Evolutionary conservation across 2,113 vertebrate species (phyloP), one percentile per base, ranked within the genome.

Genomic region (Chaenocephalus aceratus): DNA sequence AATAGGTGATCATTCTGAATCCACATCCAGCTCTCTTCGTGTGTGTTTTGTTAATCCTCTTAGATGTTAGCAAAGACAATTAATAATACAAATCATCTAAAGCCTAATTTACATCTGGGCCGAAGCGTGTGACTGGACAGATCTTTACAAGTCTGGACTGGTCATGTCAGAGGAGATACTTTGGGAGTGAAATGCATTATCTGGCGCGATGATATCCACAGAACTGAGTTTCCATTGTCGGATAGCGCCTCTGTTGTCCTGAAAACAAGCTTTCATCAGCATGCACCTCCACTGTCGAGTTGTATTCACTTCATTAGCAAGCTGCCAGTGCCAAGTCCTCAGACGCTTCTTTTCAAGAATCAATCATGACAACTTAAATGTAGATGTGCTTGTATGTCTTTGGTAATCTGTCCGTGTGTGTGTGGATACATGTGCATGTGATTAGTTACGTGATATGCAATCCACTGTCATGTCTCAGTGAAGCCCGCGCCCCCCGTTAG

Each of bases 291-390:
- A 72, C 87, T 53, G 79, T 86, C 83, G 73, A 77, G 57, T 91
- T 92, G 76, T 91, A 87, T 92, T 88, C 85, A 83, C 86, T 89
- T 90, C 88, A 89, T 92, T 91, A 92, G 82, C 87, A 80, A 62
- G 80, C 86, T 70, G 87, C 83, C 78, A 41, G 68, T 54, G 83
- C 82, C 77, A 80, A 89, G 82, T 69, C 76, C 78, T 67, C 48
- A 15, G 77, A 79, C 52, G 79, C 83, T 80, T 86, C 86, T 87
- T 81, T 77, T 79, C 68, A 86, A 56, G 79, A 90, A 93, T 89
- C 76, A 86, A 75, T 87, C 86, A 72, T 77, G 90, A 92, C 90
- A 82, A 78, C 80, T 89, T 89, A 66, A 86, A 89, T 88, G 84
- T 85, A 53, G 84, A 63, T 72, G 65, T 75, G 79, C 72, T 67